Evolutionary conservation across 2,888 invertebrate genomes (phyloP).

Genomic region (Penaeus monodon): DNA sequence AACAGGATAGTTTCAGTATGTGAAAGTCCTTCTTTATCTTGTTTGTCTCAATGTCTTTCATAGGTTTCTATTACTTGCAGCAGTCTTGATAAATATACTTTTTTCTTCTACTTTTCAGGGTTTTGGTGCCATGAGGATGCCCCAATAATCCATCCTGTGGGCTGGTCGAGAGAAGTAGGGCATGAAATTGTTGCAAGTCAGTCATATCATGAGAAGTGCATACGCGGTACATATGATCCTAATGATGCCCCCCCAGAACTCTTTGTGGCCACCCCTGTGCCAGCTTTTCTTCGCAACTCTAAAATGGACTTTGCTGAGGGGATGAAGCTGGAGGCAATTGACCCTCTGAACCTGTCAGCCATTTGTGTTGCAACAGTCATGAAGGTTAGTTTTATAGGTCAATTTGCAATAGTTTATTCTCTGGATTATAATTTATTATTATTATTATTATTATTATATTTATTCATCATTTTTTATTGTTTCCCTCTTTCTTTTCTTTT

Average conservation of each 20-base stretch:
- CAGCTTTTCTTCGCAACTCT: conserved; percentile 64
- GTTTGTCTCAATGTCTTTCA: no score
- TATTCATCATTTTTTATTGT: no score
- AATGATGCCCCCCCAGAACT: conserved; percentile 86
- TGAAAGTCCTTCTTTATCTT: no score
- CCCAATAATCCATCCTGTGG: conserved; percentile 92
- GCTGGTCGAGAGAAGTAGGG: conserved; percentile 93
- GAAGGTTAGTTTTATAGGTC: conserved; percentile 77
- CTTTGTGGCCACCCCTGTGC: conserved; percentile 74
- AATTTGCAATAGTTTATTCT: background rate
- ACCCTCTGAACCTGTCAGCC: conserved; percentile 93
- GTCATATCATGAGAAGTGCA: conserved; percentile 78
- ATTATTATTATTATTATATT: no score
- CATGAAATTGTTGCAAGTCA: conserved; percentile 89
- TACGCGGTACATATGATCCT: conserved; percentile 79
- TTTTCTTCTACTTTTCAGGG: conserved; percentile 44
- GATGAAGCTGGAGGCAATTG: conserved; percentile 97
- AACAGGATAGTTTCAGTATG: no score
- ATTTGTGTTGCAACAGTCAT: conserved; percentile 96
- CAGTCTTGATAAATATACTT: background rate
- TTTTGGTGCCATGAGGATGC: conserved; percentile 93
- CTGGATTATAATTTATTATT: no score
- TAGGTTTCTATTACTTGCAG: no score
- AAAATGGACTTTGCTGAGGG: conserved; percentile 78
- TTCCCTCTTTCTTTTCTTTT: no score